Percentiles rank a stretch among this genome's conserved stretches.
phyloP scores from a whole-genome alignment of 1,140 invertebrate species.

The Rhyacophila brunnea region DNA sequence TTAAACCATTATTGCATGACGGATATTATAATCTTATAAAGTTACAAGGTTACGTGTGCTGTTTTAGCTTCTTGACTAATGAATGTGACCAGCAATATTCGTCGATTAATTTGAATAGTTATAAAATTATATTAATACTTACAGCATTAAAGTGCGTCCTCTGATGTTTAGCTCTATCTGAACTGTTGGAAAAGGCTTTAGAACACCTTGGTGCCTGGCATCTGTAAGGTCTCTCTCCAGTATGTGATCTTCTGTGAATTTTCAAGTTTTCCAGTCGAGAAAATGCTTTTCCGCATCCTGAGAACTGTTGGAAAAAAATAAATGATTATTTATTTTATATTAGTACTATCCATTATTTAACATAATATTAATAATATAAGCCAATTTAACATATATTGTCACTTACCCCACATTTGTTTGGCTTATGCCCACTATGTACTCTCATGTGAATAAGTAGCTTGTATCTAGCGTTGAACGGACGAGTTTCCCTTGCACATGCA shows the following conservation, averaged over 20 bases:
- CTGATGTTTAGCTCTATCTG: slow-evolving; percentile 95
- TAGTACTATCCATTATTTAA: too few relatives aligned
- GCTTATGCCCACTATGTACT: slow-evolving; percentile 94
- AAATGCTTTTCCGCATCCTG: slow-evolving; percentile 90
- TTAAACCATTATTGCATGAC: too few relatives aligned
- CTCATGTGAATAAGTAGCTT: slow-evolving; percentile 96
- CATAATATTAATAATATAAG: too few relatives aligned
- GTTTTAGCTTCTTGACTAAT: too few relatives aligned
- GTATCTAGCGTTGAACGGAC: slow-evolving; percentile 94
- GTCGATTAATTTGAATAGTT: too few relatives aligned
- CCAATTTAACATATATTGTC: too few relatives aligned
- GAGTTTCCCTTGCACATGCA: slow-evolving; percentile 77
- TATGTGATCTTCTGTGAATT: slow-evolving; percentile 94
- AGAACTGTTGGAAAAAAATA: slow-evolving; percentile 69
- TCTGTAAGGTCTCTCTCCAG: slow-evolving; percentile 82
- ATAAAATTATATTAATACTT: slow-evolving; percentile 54
- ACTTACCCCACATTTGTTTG: slow-evolving; percentile 93
- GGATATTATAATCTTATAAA: too few relatives aligned
- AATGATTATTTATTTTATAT: too few relatives aligned
- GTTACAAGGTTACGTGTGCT: too few relatives aligned
- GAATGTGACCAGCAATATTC: too few relatives aligned
- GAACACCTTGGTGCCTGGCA: slow-evolving; percentile 82
- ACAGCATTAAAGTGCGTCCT: slow-evolving; percentile 94
- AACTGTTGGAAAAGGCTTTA: slow-evolving; percentile 96
- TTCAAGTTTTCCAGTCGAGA: slow-evolving; percentile 93